Evolutionary conservation across 2,113 vertebrate species (phyloP).

Genomic region (Mohoua ochrocephala): DNA sequence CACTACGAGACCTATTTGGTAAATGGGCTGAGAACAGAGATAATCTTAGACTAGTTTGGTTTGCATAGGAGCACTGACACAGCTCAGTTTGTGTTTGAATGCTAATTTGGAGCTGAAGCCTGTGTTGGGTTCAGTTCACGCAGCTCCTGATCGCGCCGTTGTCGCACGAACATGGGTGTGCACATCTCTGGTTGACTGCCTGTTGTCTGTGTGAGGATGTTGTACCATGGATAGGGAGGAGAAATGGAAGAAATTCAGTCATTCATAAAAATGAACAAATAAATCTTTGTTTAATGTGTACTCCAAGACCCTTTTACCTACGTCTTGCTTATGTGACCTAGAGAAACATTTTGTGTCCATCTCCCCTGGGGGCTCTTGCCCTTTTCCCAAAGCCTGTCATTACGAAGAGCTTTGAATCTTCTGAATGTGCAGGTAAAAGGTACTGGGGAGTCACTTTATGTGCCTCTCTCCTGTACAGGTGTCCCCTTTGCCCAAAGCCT

Average conservation of each 20-base stretch:
- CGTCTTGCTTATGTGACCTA: neutral
- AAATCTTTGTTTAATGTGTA: neutral
- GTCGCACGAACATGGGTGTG: rapidly evolving
- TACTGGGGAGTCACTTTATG: neutral
- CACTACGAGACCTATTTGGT: conserved; percentile 38
- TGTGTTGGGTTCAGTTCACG: neutral
- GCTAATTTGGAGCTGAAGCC: neutral
- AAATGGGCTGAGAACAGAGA: neutral
- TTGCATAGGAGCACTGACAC: neutral
- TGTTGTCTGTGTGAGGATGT: neutral
- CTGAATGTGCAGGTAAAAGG: neutral
- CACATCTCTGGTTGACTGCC: rapidly evolving
- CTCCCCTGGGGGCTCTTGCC: neutral
- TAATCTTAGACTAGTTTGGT: conserved; percentile 19
- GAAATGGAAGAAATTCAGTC: neutral
- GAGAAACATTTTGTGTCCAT: neutral
- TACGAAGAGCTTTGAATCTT: neutral
- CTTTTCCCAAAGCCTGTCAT: neutral
- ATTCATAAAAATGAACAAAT: neutral
- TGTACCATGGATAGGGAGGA: neutral
- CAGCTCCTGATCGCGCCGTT: neutral
- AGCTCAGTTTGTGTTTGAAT: neutral
- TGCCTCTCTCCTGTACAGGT: neutral
- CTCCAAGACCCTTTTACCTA: neutral
- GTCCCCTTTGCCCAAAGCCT: neutral